Evolutionary conservation across 2,113 vertebrate species (phyloP).

Genomic region (Microtus richardsoni): DNA sequence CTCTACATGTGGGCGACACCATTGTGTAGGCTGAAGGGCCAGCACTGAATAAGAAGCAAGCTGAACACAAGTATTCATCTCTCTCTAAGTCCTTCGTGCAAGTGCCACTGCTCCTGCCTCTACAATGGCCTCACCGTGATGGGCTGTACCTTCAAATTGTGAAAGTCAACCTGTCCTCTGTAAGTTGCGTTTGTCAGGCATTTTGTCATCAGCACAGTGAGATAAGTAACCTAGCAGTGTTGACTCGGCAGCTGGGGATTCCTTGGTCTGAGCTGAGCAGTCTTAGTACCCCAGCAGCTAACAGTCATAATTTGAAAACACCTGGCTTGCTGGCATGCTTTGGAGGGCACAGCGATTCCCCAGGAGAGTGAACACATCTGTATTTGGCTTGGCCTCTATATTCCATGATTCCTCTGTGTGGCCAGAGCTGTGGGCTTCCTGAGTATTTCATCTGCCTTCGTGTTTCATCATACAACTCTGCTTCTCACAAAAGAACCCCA

Average conservation of each 20-base stretch:
- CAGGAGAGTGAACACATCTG: too few relatives aligned
- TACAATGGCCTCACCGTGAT: neutral
- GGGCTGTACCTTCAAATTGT: neutral
- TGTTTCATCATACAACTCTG: neutral
- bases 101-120: too few relatives aligned
- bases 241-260: neutral
- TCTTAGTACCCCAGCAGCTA: neutral
- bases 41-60: neutral
- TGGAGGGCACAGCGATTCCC: neutral
- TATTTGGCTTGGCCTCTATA: neutral
- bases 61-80: neutral
- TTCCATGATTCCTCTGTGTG: neutral
- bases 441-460: neutral
- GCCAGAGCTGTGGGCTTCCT: neutral
- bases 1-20: neutral
- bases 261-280: neutral
- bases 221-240: neutral
- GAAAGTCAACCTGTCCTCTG: too few relatives aligned
- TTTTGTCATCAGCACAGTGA: neutral
- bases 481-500: neutral
- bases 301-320: neutral
- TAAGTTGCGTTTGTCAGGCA: too few relatives aligned
- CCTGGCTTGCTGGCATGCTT: neutral
- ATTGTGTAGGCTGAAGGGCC: neutral
- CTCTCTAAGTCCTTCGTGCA: neutral